phyloP scores from a whole-genome alignment of 2,797 vertebrate species.

The Alauda arvensis region DNA sequence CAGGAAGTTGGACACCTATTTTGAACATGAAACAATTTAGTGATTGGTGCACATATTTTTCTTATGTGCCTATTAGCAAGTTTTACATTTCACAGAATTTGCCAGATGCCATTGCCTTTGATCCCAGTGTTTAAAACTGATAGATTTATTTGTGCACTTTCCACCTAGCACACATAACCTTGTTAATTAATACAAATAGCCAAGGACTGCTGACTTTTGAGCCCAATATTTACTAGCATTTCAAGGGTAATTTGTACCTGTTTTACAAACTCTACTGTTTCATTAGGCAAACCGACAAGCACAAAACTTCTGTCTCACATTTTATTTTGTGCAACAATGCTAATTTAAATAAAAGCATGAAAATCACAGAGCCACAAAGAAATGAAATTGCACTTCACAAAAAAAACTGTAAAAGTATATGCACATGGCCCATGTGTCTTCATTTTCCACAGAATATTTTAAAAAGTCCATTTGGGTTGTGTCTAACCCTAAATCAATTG shows the following conservation, averaged over 20 bases:
- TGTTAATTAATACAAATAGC: background rate
- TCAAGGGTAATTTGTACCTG: background rate
- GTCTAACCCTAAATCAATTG: background rate
- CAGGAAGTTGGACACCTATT: background rate
- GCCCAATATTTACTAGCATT: background rate
- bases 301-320: background rate
- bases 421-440: background rate
- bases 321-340: background rate
- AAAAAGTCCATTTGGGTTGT: background rate
- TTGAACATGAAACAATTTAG: background rate
- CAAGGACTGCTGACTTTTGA: background rate
- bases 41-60: background rate
- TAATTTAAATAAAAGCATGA: background rate
- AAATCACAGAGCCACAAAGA: background rate
- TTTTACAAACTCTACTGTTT: background rate
- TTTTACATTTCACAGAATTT: slow-evolving; percentile 15
- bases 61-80: background rate
- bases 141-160: background rate
- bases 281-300: background rate
- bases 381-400: background rate
- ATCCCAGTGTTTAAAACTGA: background rate
- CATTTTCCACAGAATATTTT: background rate
- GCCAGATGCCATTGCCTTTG: background rate
- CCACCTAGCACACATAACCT: background rate
- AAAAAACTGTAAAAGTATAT: background rate